Percentiles rank a stretch among this genome's conserved stretches.
Conservation (phyloP, 2,888 invertebrate species). For the Drosophila conformis region DNA sequence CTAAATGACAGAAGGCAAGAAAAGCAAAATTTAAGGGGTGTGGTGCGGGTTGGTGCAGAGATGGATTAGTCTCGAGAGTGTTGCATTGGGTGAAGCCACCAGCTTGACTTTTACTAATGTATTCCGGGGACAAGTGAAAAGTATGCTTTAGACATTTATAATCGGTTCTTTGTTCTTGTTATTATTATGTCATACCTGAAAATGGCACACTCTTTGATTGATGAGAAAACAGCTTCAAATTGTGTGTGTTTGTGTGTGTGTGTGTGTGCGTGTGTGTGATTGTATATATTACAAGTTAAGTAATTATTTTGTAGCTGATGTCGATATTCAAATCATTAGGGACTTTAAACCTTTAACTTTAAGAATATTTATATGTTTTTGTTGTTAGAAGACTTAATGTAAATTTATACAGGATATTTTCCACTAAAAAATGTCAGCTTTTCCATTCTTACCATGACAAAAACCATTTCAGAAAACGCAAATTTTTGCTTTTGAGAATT, state of each 20-base stretch:
- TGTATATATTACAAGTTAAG: background rate
- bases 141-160: conserved; percentile 13
- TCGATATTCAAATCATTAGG: background rate
- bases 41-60: background rate
- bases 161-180: conserved; percentile 4
- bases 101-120: conserved; percentile 6
- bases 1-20: conserved; percentile 2
- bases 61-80: background rate
- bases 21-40: background rate
- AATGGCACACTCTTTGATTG: conserved; percentile 3
- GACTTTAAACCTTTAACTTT: background rate
- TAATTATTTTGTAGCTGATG: background rate
- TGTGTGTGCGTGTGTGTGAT: background rate
- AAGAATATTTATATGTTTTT: background rate
- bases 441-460: background rate
- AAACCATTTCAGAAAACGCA: background rate
- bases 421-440: no score
- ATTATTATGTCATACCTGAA: background rate
- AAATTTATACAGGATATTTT: no score
- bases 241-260: background rate
- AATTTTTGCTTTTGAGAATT: background rate
- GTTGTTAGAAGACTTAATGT: background rate
- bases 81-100: background rate
- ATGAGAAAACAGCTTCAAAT: conserved; percentile 1
- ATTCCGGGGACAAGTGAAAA: conserved; percentile 4